Evolutionary conservation across 2,888 invertebrate species (phyloP).

Genomic region (Aplocera efformata): DNA sequence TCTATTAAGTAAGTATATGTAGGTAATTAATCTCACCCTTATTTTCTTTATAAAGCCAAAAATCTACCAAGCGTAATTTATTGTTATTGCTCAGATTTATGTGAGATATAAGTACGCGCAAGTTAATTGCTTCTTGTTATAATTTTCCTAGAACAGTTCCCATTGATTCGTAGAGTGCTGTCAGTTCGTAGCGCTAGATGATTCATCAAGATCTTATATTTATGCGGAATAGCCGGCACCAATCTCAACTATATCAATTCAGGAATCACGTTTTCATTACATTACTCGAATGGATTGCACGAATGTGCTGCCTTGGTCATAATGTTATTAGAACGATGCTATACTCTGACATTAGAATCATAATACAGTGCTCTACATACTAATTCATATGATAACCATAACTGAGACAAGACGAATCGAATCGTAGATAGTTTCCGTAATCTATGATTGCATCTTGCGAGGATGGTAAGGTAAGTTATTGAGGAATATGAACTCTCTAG

Average conservation of each 20-base stretch:
- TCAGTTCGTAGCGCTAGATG: conserved; percentile 6
- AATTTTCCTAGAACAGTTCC: conserved; percentile 14
- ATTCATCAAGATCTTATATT: conserved; percentile 15
- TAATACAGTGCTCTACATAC: too few relatives aligned
- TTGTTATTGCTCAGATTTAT: background rate
- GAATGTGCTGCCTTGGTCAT: background rate
- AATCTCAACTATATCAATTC: conserved; percentile 40
- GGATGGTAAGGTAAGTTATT: too few relatives aligned
- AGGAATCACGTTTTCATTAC: conserved; percentile 31
- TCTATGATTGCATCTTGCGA: too few relatives aligned
- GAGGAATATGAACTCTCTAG: too few relatives aligned
- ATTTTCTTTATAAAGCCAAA: background rate
- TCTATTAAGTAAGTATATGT: too few relatives aligned
- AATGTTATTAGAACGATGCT: background rate
- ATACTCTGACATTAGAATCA: background rate
- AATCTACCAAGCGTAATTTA: background rate
- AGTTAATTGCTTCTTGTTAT: conserved; percentile 2
- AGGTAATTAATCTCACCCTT: conserved; percentile 1
- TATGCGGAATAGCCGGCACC: conserved; percentile 34
- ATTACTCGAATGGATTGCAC: conserved; percentile 20
- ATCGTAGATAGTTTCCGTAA: too few relatives aligned
- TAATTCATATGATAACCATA: background rate
- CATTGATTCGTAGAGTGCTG: conserved; percentile 18
- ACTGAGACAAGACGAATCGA: too few relatives aligned
- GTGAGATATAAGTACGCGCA: background rate